phyloP scores from a whole-genome alignment of 2,888 invertebrate genomes.

The Yponomeuta sedellus region DNA sequence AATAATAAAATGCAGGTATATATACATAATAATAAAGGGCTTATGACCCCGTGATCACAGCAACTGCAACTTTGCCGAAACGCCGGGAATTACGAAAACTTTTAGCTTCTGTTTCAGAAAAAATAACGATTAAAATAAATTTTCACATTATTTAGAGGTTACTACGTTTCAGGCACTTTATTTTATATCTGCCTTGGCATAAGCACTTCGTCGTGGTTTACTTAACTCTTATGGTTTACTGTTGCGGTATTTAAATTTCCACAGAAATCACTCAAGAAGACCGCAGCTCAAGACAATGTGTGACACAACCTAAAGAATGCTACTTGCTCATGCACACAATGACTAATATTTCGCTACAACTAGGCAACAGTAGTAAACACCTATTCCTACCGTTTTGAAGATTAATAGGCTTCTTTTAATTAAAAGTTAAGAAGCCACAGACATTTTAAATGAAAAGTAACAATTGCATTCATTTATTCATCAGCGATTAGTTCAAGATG shows the following conservation, averaged over 20 bases:
- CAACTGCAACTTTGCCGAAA: too few species aligned
- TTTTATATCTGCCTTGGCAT: too few species aligned
- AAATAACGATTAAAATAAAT: too few species aligned
- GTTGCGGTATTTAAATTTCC: not conserved
- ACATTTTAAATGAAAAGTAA: not conserved
- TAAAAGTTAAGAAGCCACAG: not conserved
- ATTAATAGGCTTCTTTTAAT: not conserved
- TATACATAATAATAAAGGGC: too few species aligned
- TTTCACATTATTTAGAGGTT: too few species aligned
- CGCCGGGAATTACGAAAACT: too few species aligned
- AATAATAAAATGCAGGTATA: too few species aligned
- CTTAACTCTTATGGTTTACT: not conserved
- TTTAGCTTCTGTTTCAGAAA: too few species aligned
- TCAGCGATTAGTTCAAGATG: slow-evolving; percentile 24
- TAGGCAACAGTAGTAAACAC: not conserved
- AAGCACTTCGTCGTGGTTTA: not conserved
- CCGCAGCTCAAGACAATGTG: slow-evolving; percentile 1
- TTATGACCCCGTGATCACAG: too few species aligned
- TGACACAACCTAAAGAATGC: not conserved
- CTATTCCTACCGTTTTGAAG: not conserved
- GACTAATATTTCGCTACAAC: slow-evolving; percentile 5
- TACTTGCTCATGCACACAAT: not conserved
- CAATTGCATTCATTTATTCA: slow-evolving; percentile 11
- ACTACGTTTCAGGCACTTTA: too few species aligned
- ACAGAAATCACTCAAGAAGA: not conserved